Evolutionary conservation across 1,140 invertebrate species (phyloP).

Genomic region (Heliconius nattereri): DNA sequence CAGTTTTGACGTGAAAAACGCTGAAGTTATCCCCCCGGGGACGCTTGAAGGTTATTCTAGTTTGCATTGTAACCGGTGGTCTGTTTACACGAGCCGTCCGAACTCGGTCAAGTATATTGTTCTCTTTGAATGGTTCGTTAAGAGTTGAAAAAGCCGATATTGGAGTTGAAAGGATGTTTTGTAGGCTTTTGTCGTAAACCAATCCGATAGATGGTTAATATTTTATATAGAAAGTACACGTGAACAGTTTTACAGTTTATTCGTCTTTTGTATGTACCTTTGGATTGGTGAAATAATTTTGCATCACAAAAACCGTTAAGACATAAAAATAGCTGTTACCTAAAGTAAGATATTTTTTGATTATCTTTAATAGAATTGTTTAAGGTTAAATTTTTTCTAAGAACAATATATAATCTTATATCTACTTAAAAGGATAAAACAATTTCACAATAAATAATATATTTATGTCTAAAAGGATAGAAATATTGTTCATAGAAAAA

Average conservation of each 20-base stretch:
- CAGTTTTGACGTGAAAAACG: conserved; percentile 54
- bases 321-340: too few species aligned
- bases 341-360: too few species aligned
- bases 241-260: conserved; percentile 3
- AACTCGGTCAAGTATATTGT: conserved; percentile 28
- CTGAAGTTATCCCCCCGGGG: conserved; percentile 47
- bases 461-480: too few species aligned
- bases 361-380: too few species aligned
- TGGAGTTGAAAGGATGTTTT: conserved; percentile 14
- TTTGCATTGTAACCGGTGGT: conserved; percentile 21
- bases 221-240: not conserved
- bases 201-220: conserved; percentile 5
- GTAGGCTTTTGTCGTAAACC: not conserved
- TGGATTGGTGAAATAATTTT: too few species aligned
- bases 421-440: too few species aligned
- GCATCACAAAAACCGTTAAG: not conserved
- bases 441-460: too few species aligned
- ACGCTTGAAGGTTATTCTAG: conserved; percentile 37
- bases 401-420: too few species aligned
- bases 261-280: not conserved
- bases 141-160: conserved; percentile 9
- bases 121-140: conserved; percentile 20
- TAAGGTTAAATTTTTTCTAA: too few species aligned
- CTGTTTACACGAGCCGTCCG: conserved; percentile 16
- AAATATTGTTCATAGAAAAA: too few species aligned